Evolutionary conservation across 2,888 invertebrate species (phyloP), one percentile per base, ranked within the genome.

Genomic region (Lochmaea capreae): DNA sequence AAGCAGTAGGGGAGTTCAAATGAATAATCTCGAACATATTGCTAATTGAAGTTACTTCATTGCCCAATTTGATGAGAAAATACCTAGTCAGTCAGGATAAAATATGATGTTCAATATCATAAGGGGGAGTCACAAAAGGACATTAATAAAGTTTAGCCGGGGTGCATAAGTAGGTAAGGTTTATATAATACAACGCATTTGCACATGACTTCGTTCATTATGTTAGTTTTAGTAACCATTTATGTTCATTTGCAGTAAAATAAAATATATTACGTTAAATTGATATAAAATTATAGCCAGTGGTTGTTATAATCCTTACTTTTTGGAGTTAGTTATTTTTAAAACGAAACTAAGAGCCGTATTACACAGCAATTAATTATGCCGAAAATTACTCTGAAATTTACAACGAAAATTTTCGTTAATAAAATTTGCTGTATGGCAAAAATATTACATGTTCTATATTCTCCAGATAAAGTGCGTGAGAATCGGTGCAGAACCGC

Each of bases 1-100:
- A 72, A 57, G 59, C 65, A 12, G 4, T 71, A 67, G 77, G 78
- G 74, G 73, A 67, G 70, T 62, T 67, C 71, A 79, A 82, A 85
- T 85, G 84, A 85, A 83, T 85, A 85, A 86, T 85, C 84, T 85
- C 83, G 81, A 84, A 85, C 85, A 86, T 86, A 86, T 86, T 86
- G 85, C 84, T 85, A 84, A 85, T 85, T 84, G 83, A 81, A 79
- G 80, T 77, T 79, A 80, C 82, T 82, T 81, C 82, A 82, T 82
- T 82, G 83, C 83, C 79, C 82, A 79, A 84, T 83, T 84, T 84
- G 83, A 84, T 84, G 82, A 79, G 80, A 77, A 71, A 71, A 71
- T 71, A 72, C 79, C 78, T 76, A 82, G 79, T 81, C 77, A 80
- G 71, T 72, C 73, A 73, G 73, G 67, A 76, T 74, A 71, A 71